Conservation (phyloP, 92 coral and sea anemone genomes). For the Porites rus region DNA sequence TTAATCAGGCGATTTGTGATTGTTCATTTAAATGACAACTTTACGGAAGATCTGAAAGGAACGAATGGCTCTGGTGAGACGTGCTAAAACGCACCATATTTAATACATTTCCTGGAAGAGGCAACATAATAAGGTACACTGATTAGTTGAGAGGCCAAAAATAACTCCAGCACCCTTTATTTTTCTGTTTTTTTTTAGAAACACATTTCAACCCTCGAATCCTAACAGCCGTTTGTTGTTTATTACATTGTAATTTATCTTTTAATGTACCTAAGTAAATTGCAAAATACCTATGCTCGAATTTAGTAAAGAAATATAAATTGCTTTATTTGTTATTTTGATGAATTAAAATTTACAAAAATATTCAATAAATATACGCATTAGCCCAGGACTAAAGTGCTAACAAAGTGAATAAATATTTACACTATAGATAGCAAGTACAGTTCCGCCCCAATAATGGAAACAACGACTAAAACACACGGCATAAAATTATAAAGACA, state of each 20-base stretch:
- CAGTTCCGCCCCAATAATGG: not conserved
- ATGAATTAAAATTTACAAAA: not conserved
- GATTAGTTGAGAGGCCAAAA: not conserved
- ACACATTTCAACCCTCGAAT: not conserved
- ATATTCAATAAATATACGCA: not conserved
- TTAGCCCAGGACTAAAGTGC: not conserved
- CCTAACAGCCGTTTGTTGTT: too few relatives aligned
- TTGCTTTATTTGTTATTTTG: not conserved
- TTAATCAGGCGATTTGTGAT: too few relatives aligned
- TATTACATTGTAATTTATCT: too few relatives aligned
- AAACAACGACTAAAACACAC: too few relatives aligned
- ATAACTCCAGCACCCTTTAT: too few relatives aligned
- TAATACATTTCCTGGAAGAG: not conserved
- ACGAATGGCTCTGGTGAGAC: not conserved
- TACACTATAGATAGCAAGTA: not conserved
- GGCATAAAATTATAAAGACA: too few relatives aligned
- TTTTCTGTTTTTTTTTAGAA: not conserved
- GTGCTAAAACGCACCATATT: not conserved
- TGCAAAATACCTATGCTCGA: not conserved
- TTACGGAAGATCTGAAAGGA: not conserved
- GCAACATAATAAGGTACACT: not conserved
- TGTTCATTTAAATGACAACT: too few relatives aligned
- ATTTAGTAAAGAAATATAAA: not conserved
- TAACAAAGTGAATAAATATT: conserved; percentile 10
- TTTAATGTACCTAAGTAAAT: not conserved